Evolutionary conservation across 1,140 invertebrate species (phyloP).

Genomic region (Eupristina koningsbergeri): DNA sequence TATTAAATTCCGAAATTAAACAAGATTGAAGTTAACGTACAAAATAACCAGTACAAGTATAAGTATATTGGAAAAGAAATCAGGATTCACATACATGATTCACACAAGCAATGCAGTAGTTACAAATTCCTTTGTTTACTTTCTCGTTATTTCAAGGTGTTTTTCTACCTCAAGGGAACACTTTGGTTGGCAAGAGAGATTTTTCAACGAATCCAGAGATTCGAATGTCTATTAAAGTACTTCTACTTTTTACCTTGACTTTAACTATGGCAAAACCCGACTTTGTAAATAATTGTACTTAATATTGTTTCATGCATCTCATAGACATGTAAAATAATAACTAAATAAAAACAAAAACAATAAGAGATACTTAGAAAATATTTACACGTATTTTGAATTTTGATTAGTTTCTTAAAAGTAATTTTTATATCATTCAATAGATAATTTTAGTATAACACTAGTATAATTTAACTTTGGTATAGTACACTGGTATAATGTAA

Average conservation of each 20-base stretch:
- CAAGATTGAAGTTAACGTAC: constrained; percentile 46
- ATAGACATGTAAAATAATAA: too few species aligned
- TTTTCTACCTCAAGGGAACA: constrained; percentile 31
- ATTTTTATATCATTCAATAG: too few species aligned
- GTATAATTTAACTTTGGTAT: too few species aligned
- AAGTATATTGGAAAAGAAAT: not conserved
- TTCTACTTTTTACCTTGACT: not conserved
- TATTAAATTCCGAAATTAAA: constrained; percentile 52
- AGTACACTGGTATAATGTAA: too few species aligned
- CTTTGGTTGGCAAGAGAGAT: constrained; percentile 35
- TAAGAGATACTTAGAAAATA: too few species aligned
- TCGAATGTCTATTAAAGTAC: not conserved
- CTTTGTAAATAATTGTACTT: not conserved
- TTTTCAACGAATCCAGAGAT: constrained; percentile 33
- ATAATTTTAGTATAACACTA: too few species aligned
- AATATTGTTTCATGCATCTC: not conserved
- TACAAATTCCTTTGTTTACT: constrained; percentile 49
- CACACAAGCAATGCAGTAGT: constrained; percentile 38
- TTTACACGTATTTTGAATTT: too few species aligned
- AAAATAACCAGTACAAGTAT: not conserved
- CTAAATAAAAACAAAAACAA: too few species aligned
- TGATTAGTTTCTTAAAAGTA: too few species aligned
- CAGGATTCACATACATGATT: constrained; percentile 2
- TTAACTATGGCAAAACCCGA: not conserved
- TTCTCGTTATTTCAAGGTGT: constrained; percentile 50